Percentiles rank a stretch among this genome's conserved stretches.
phyloP scores from a whole-genome alignment of 2,113 vertebrate genomes.

The Rhinolophus sinicus region DNA sequence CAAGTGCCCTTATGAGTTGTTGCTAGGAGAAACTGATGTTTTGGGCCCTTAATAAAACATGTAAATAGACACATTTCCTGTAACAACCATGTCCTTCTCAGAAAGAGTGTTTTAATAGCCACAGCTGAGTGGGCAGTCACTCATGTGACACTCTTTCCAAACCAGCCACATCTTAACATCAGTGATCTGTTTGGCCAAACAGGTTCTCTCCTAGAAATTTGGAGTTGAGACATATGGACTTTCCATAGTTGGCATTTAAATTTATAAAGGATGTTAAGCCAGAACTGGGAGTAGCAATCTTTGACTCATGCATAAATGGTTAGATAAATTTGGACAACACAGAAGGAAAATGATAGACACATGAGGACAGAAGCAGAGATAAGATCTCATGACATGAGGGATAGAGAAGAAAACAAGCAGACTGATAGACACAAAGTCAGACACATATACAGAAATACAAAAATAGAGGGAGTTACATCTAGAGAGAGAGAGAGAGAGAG shows the following conservation, averaged over 20 bases:
- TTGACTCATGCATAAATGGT: background rate
- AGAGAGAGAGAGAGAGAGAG: too few species aligned
- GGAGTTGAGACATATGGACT: background rate
- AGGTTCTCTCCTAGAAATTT: background rate
- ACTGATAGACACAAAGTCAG: background rate
- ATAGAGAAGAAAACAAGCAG: background rate
- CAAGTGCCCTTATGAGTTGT: background rate
- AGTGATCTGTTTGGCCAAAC: background rate
- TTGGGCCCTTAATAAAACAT: background rate
- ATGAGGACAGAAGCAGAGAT: background rate
- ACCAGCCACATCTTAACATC: background rate
- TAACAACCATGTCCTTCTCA: background rate
- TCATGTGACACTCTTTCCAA: background rate
- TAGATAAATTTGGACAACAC: background rate
- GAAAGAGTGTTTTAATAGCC: background rate
- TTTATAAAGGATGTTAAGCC: background rate
- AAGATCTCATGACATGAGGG: background rate
- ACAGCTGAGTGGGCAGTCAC: background rate
- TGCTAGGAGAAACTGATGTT: slow-evolving; percentile 28
- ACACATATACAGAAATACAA: background rate
- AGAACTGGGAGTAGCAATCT: background rate
- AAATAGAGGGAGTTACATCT: background rate
- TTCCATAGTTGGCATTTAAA: background rate
- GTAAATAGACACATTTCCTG: background rate
- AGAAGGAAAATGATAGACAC: background rate